A percentile compares a stretch with the other conserved stretches of the same genome.
phyloP scores from a whole-genome alignment of 1,140 invertebrate species.

The Phymorhynchus buccinoides region DNA sequence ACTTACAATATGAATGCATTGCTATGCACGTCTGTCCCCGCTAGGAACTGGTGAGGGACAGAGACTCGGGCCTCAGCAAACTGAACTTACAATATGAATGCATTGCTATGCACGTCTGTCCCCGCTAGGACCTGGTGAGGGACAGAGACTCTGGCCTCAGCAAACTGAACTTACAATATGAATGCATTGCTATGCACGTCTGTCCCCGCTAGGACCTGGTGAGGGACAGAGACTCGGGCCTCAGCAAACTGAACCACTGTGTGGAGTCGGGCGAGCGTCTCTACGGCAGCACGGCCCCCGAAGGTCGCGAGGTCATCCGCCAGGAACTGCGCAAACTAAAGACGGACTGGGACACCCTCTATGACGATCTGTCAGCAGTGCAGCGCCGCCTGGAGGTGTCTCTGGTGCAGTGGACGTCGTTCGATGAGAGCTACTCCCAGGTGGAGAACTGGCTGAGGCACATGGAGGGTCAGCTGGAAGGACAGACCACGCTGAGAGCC shows the following conservation, averaged over 20 bases:
- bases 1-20: slow-evolving; percentile 70
- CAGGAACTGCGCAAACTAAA: slow-evolving; percentile 83
- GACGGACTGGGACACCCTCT: slow-evolving; percentile 84
- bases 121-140: slow-evolving; percentile 85
- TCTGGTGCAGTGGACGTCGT: slow-evolving; percentile 70
- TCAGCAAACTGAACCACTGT: slow-evolving; percentile 85
- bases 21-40: no score
- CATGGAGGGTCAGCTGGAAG: slow-evolving; percentile 84
- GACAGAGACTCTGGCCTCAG: slow-evolving; percentile 84
- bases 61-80: slow-evolving; percentile 83
- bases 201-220: slow-evolving; percentile 87
- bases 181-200: no score
- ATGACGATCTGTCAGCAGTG: slow-evolving; percentile 77
- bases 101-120: no score
- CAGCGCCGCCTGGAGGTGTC: slow-evolving; percentile 88
- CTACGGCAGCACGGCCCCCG: slow-evolving; percentile 87
- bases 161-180: slow-evolving; percentile 79
- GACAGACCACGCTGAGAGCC: slow-evolving; percentile 81
- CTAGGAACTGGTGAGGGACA: slow-evolving; percentile 85
- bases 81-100: no score
- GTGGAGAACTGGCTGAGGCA: slow-evolving; percentile 86
- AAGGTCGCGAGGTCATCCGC: slow-evolving; percentile 89
- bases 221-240: slow-evolving; percentile 84
- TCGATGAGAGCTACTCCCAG: slow-evolving; percentile 80
- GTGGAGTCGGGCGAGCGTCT: slow-evolving; percentile 91